Conservation (phyloP, 2,888 invertebrate genomes). For the Tipula lateralis region DNA sequence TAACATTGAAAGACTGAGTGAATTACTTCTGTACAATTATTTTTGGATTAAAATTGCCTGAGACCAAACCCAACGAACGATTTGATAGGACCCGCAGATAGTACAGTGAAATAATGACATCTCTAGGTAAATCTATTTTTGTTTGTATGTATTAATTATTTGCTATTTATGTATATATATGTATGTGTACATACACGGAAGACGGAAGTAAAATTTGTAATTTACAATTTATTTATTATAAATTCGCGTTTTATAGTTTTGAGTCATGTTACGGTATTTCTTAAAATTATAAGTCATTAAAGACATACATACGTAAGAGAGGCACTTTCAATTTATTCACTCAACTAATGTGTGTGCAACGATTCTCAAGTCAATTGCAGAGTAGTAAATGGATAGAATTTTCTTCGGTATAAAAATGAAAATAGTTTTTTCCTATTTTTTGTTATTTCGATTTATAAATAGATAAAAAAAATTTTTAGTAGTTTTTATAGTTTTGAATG, state of each 20-base stretch:
- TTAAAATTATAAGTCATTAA: not conserved
- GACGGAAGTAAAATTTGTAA: slow-evolving; percentile 6
- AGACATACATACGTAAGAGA: not conserved
- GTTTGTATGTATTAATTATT: not conserved
- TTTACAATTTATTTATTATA: not conserved
- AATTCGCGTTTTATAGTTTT: not conserved
- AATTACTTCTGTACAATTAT: not conserved
- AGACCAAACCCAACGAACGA: not conserved
- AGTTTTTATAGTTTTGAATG: not conserved
- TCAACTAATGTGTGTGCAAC: not conserved
- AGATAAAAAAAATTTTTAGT: not conserved
- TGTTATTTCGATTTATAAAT: not conserved
- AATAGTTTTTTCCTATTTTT: not conserved
- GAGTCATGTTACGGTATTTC: slow-evolving; percentile 5
- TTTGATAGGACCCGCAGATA: not conserved
- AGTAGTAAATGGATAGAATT: not conserved
- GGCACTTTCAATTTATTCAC: not conserved
- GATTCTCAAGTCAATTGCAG: not conserved
- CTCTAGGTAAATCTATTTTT: not conserved
- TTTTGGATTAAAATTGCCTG: not conserved
- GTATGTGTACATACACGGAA: not conserved
- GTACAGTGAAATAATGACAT: slow-evolving; percentile 25
- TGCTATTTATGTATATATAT: not conserved
- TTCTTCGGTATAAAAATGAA: not conserved
- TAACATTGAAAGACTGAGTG: not conserved